Evolutionary conservation across 2,797 vertebrate genomes (phyloP).

Genomic region (Esox masquinongy): DNA sequence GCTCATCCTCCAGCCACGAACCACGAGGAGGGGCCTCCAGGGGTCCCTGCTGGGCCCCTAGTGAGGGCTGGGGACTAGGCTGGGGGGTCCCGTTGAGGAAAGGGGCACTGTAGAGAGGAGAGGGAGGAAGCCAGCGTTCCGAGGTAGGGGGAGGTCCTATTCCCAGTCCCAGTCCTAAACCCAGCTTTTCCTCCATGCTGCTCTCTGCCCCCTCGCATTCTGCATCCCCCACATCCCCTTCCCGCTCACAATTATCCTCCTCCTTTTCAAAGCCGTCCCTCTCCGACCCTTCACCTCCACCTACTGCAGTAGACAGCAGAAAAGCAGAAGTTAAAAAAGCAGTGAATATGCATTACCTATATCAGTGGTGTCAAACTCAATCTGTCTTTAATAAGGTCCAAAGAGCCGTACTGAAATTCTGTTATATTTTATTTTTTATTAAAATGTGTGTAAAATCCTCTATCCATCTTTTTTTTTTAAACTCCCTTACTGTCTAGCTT

Average conservation of each 20-base stretch:
- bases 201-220: constrained; percentile 75
- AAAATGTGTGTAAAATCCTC: no score
- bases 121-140: constrained; percentile 82
- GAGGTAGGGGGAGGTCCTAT: constrained; percentile 79
- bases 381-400: no score
- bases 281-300: constrained; percentile 72
- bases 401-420: no score
- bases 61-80: constrained; percentile 79
- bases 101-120: constrained; percentile 80
- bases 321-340: neutral
- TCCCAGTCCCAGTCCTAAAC: constrained; percentile 75
- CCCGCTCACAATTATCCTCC: constrained; percentile 74
- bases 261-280: constrained; percentile 79
- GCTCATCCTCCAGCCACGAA: constrained; percentile 81
- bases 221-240: constrained; percentile 72
- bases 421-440: no score
- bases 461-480: no score
- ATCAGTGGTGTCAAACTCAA: neutral
- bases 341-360: neutral
- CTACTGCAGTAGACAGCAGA: constrained; percentile 55
- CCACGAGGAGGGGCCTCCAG: constrained; percentile 71
- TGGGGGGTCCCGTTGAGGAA: constrained; percentile 82
- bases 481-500: neutral
- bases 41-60: constrained; percentile 77
- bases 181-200: constrained; percentile 82